Base-by-base conservation (phyloP, 2,888 invertebrate genomes). In the Electrophaes corylata region DNA sequence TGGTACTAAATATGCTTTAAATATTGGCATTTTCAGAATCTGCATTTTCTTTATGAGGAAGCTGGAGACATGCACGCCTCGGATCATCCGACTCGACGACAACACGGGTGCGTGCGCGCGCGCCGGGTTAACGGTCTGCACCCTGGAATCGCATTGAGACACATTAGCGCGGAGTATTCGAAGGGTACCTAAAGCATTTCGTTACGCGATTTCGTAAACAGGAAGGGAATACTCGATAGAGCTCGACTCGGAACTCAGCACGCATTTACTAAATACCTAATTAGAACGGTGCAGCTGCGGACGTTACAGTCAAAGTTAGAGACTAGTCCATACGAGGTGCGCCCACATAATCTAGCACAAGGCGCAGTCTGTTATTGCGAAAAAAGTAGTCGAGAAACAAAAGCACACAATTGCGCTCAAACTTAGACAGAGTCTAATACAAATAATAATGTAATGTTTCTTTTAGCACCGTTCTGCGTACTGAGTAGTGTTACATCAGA, bases 81-180 rank as follows among this genome's bases (percentile, higher is more conserved):
- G 91, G 80, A 80, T 85, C 88, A 86, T 88, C 89, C 86, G 86
- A 81, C 37, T 37, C 84, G 76, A 77, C 84, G 76, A 81, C 80
- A 80, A 83, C 81, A 78, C 72, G 73, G n/a, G 76, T 78, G 79
- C n/a, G n/a, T n/a, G n/a, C 83, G 84, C 78, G 75, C 72, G 82
- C 82, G 78, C 81, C 72, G 85, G 85, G 91, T 91, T 91, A 91
- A 91, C 83, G 91, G 91, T 83, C 86, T 67, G 61, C 77, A 81
- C 86, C 86, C 90, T 86, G 90, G 89, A 88, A 76, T 78, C 77
- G 77, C 80, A 81, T 83, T 81, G 78, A 80, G 69, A 67, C 66
- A 69, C 68, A 80, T 81, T 79, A 70, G 72, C 69, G 72, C 71
- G 72, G 70, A 76, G 78, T 79, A 78, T 73, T 73, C 71, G 72